phyloP scores from a whole-genome alignment of 2,888 invertebrate species.

The Meloe dianella region DNA sequence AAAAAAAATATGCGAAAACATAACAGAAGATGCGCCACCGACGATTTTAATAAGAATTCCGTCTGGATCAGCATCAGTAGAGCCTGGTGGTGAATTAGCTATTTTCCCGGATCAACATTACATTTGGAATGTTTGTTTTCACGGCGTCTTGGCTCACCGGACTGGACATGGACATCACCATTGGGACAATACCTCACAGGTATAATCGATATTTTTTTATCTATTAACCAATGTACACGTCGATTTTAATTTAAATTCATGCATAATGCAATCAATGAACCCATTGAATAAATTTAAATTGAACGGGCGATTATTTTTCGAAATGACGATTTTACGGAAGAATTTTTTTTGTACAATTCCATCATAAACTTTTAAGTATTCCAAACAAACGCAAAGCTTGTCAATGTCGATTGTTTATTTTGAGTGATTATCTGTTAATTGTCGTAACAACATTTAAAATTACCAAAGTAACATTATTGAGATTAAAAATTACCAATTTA shows the following conservation, averaged over 20 bases:
- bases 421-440: too few relatives aligned
- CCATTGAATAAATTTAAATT: not conserved
- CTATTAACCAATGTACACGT: not conserved
- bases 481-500: too few relatives aligned
- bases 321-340: too few relatives aligned
- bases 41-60: conserved; percentile 78
- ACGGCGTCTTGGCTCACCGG: conserved; percentile 77
- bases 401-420: too few relatives aligned
- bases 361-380: too few relatives aligned
- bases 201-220: conserved; percentile 55
- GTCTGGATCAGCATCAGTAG: conserved; percentile 80
- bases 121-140: conserved; percentile 84
- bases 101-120: conserved; percentile 80
- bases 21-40: conserved; percentile 82
- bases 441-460: too few relatives aligned
- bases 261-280: not conserved
- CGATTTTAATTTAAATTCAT: not conserved
- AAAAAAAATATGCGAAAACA: too few relatives aligned
- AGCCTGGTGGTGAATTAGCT: conserved; percentile 78
- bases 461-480: too few relatives aligned
- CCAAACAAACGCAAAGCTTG: too few relatives aligned
- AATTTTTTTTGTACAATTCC: too few relatives aligned
- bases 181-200: conserved; percentile 80
- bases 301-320: too few relatives aligned
- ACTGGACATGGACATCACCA: conserved; percentile 88